A percentile compares a stretch with the other conserved stretches of the same genome.
phyloP scores from a whole-genome alignment of 2,888 invertebrate genomes.

The Phengaris alcon region DNA sequence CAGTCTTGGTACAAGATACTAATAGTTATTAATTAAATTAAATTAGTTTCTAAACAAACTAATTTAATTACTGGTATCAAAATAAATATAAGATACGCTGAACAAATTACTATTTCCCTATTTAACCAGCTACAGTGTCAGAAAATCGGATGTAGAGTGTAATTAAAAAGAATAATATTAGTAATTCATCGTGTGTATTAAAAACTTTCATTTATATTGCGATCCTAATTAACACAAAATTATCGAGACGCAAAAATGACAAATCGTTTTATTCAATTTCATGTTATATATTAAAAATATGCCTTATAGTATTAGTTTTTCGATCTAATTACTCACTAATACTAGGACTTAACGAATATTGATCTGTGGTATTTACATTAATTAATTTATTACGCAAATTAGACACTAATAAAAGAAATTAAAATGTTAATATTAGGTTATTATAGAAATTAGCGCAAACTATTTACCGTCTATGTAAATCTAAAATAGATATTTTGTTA shows the following conservation, averaged over 20 bases:
- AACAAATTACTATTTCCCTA: background rate
- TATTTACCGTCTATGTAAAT: too few relatives aligned
- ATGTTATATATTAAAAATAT: background rate
- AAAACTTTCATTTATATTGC: background rate
- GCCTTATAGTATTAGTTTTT: background rate
- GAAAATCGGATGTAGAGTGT: background rate
- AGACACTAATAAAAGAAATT: too few relatives aligned
- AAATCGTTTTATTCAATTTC: background rate
- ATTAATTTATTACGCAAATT: too few relatives aligned
- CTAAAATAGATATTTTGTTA: too few relatives aligned
- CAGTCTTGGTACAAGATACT: too few relatives aligned
- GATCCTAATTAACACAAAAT: background rate
- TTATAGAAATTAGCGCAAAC: too few relatives aligned
- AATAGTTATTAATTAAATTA: background rate
- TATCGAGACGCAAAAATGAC: background rate
- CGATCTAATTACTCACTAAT: background rate
- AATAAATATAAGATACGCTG: background rate
- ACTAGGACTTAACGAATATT: too few relatives aligned
- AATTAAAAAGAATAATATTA: background rate
- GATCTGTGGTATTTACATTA: too few relatives aligned
- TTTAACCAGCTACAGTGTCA: background rate
- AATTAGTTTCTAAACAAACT: too few relatives aligned
- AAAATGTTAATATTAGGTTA: too few relatives aligned
- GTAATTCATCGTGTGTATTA: background rate
- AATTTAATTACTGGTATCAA: background rate